Percentiles rank a stretch among this genome's conserved stretches.
Evolutionary conservation across 2,797 vertebrate species (phyloP).

Genomic region (Echiichthys vipera): DNA sequence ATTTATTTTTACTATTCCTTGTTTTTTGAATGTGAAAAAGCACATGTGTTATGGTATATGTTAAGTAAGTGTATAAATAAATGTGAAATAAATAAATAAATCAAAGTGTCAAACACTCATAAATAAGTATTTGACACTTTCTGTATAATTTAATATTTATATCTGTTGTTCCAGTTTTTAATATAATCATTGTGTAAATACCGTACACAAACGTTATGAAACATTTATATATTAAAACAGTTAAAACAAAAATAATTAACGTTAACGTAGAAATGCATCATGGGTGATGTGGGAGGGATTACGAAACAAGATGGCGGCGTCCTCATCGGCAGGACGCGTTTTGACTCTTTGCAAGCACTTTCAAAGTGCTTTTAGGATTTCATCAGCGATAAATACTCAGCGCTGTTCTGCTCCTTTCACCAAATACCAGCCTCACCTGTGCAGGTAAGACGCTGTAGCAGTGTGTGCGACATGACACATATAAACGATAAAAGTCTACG

Average conservation of each 20-base stretch:
- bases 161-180: too few species aligned
- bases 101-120: too few species aligned
- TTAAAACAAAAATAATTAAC: background rate
- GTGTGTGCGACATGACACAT: background rate
- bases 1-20: too few species aligned
- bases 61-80: too few species aligned
- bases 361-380: conserved; percentile 77
- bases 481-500: background rate
- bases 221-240: background rate
- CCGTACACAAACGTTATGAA: fast-evolving
- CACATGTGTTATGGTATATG: too few species aligned
- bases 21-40: too few species aligned
- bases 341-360: conserved; percentile 83
- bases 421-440: conserved; percentile 32
- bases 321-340: conserved; percentile 75
- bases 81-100: too few species aligned
- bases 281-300: conserved; percentile 61
- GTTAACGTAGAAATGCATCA: conserved; percentile 62
- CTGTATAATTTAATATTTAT: too few species aligned
- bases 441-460: conserved; percentile 70
- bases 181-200: background rate
- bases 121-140: too few species aligned
- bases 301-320: conserved; percentile 81
- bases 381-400: conserved; percentile 56
- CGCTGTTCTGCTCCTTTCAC: conserved; percentile 13